phyloP scores from a whole-genome alignment of 2,888 invertebrate genomes.

The Acrobasis suavella region DNA sequence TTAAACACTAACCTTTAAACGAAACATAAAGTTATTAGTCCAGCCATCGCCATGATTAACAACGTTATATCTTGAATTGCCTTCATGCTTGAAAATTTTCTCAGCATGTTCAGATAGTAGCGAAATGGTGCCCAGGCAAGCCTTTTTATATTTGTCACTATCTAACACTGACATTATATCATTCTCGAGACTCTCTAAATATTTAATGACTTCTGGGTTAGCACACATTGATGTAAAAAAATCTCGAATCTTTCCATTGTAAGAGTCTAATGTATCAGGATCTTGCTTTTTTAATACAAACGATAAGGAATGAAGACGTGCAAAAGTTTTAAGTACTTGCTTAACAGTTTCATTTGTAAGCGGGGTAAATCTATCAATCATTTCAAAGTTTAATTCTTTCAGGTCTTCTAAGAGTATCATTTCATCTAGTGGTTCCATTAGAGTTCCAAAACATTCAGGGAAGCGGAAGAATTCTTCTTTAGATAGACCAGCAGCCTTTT shows the following conservation, averaged over 20 bases:
- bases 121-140: neutral
- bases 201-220: neutral
- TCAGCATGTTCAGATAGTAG: neutral
- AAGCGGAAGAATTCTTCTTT: constrained; percentile 39
- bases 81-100: neutral
- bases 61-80: constrained; percentile 32
- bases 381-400: constrained; percentile 34
- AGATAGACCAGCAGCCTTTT: constrained; percentile 35
- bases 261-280: constrained; percentile 35
- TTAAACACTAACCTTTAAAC: constrained; percentile 33
- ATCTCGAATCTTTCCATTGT: neutral
- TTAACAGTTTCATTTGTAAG: constrained; percentile 38
- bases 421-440: constrained; percentile 42
- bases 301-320: constrained; percentile 44
- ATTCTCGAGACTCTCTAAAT: constrained; percentile 1
- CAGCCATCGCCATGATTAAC: constrained; percentile 50
- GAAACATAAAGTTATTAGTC: constrained; percentile 53
- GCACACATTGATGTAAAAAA: neutral
- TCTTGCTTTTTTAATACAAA: constrained; percentile 44
- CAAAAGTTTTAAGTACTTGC: constrained; percentile 42
- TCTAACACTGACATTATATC: constrained; percentile 7
- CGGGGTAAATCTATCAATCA: constrained; percentile 42
- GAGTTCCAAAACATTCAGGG: constrained; percentile 45
- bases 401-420: constrained; percentile 52
- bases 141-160: constrained; percentile 13